Percentiles rank a stretch among this genome's conserved stretches.
Evolutionary conservation across 2,888 invertebrate genomes (phyloP).

Genomic region (Callosobruchus maculatus): DNA sequence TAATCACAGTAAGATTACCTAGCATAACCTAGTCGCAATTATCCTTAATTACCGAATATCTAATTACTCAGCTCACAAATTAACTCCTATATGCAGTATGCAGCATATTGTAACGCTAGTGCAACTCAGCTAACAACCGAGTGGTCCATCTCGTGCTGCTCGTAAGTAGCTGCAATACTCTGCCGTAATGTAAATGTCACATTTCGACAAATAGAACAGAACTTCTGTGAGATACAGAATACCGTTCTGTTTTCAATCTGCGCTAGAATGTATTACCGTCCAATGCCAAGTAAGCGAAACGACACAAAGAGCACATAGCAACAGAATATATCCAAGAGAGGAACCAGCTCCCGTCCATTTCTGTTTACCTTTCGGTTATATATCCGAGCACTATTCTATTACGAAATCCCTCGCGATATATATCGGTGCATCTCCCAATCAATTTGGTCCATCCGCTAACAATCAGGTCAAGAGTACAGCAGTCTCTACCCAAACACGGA

Average conservation of each 20-base stretch:
- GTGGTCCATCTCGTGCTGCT: too few relatives aligned
- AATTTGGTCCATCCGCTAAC: not conserved
- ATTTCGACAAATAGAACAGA: too few relatives aligned
- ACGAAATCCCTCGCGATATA: not conserved
- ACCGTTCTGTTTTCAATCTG: too few relatives aligned
- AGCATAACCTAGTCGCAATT: not conserved
- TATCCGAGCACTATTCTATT: not conserved
- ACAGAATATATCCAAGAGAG: not conserved
- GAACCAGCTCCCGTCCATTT: not conserved
- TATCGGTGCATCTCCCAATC: not conserved
- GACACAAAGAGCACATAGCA: too few relatives aligned
- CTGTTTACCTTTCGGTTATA: not conserved
- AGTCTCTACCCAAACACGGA: not conserved
- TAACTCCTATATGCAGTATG: not conserved
- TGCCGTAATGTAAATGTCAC: too few relatives aligned
- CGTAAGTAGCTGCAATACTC: too few relatives aligned
- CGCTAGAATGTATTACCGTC: too few relatives aligned
- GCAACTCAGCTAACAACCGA: not conserved
- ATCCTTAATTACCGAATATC: not conserved
- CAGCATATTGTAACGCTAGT: not conserved
- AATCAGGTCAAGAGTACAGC: not conserved
- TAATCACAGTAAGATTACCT: not conserved
- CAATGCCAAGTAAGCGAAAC: too few relatives aligned
- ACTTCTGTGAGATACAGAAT: too few relatives aligned
- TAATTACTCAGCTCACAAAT: not conserved